These are phyloP conservation scores for Polypterus senegalus DNA, from an alignment of 2,113 vertebrate species.

Conservation along the genomic window DNA sequence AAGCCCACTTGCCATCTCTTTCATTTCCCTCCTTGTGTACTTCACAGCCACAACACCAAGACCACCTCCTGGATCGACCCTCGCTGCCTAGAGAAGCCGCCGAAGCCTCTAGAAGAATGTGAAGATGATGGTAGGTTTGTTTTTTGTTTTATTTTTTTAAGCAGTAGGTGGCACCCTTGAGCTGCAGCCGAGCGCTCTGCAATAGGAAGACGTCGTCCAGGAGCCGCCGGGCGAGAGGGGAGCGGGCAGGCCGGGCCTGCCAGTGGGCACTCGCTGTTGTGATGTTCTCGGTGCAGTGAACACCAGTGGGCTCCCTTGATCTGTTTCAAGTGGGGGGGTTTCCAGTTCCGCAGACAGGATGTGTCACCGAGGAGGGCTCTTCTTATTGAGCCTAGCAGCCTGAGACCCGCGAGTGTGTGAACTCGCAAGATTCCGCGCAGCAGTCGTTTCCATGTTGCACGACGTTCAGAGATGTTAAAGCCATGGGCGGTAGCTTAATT, in stretches of 20 bases:
- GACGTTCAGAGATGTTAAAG: neutral
- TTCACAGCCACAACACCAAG: constrained; percentile 93
- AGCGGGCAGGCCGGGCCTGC: too few species aligned
- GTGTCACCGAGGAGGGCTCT: too few species aligned
- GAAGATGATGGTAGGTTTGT: constrained; percentile 85
- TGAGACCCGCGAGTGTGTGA: too few species aligned
- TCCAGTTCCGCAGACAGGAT: too few species aligned
- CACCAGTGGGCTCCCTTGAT: too few species aligned
- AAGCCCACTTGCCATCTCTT: constrained; percentile 14
- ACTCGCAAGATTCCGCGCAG: neutral
- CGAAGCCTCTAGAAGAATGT: constrained; percentile 97
- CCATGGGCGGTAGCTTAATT: neutral
- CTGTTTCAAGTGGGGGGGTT: too few species aligned
- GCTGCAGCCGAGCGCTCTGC: constrained; percentile 8
- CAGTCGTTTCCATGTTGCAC: neutral
- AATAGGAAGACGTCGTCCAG: neutral
- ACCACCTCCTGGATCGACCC: constrained; percentile 98
- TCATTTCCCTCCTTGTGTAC: constrained; percentile 21
- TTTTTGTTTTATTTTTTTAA: constrained; percentile 7
- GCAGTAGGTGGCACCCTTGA: constrained; percentile 43
- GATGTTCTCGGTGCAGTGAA: too few species aligned
- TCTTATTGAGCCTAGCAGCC: too few species aligned
- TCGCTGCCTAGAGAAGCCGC: constrained; percentile 95
- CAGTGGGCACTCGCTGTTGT: too few species aligned
- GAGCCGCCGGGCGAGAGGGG: too few species aligned